Evolutionary conservation across 2,113 vertebrate species (phyloP).

Genomic region (Cebidichthys violaceus): DNA sequence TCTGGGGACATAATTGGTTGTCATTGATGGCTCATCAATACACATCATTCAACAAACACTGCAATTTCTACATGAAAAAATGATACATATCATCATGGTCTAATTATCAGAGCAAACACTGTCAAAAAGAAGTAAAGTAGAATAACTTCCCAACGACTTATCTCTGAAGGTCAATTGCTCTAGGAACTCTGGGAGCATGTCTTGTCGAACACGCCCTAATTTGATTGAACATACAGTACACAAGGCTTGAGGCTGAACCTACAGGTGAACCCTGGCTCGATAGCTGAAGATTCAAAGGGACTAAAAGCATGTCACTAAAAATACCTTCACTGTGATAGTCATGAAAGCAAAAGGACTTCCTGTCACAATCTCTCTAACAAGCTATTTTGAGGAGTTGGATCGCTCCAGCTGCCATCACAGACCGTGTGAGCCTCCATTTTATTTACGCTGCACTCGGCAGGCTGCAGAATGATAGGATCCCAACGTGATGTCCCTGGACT

Average conservation of each 20-base stretch:
- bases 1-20: neutral
- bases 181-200: conserved; percentile 7
- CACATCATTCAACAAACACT: neutral
- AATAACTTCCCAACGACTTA: conserved; percentile 35
- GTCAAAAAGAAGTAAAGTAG: conserved; percentile 16
- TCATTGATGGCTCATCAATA: conserved; percentile 13
- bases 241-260: conserved; percentile 20
- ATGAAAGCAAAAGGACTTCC: conserved; percentile 21
- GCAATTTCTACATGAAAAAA: neutral
- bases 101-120: no score
- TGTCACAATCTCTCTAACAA: conserved; percentile 52
- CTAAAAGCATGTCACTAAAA: conserved; percentile 32
- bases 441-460: conserved; percentile 53
- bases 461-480: conserved; percentile 51
- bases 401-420: conserved; percentile 37
- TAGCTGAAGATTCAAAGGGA: conserved; percentile 21
- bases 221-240: conserved; percentile 21
- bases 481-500: conserved; percentile 38
- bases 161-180: conserved; percentile 63
- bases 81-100: conserved; percentile 17
- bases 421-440: conserved; percentile 59
- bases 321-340: conserved; percentile 12
- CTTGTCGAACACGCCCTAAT: conserved; percentile 32
- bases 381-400: conserved; percentile 15
- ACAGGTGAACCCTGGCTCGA: neutral